Conservation (phyloP, 2,113 vertebrate genomes). For the Eolophus roseicapilla region DNA sequence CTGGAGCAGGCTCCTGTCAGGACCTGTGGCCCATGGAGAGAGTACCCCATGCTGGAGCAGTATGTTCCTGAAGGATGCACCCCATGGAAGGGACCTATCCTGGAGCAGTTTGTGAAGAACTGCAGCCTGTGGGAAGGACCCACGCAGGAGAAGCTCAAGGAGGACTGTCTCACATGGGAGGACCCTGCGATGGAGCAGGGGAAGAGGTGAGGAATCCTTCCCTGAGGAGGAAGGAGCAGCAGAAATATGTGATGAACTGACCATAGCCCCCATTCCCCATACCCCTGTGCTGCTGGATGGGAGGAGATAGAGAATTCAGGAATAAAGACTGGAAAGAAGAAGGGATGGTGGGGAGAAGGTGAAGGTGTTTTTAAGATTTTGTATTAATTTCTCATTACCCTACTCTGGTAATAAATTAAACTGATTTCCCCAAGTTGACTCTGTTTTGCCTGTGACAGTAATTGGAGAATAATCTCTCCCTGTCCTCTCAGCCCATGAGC, state of each 20-base stretch:
- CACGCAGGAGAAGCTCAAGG: neutral
- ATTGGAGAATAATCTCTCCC: neutral
- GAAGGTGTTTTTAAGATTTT: neutral
- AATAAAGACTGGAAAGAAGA: neutral
- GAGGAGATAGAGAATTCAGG: neutral
- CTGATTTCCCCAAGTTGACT: neutral
- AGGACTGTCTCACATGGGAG: neutral
- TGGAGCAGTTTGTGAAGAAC: neutral
- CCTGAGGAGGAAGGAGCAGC: neutral
- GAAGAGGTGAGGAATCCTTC: neutral
- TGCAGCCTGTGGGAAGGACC: neutral
- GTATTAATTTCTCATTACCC: neutral
- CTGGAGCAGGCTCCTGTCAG: neutral
- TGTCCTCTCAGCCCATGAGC: neutral
- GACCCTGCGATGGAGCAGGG: fast-evolving
- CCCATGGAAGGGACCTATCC: neutral
- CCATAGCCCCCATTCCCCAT: neutral
- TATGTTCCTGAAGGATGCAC: neutral
- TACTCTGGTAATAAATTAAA: neutral
- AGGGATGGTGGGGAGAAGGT: neutral
- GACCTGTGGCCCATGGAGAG: neutral
- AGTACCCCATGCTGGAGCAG: neutral
- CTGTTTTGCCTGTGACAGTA: neutral
- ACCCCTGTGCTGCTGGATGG: neutral
- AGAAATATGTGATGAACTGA: neutral